A percentile compares a stretch with the other conserved stretches of the same genome.
Evolutionary conservation across 2,113 vertebrate genomes (phyloP).

Genomic region (Morone chrysops): DNA sequence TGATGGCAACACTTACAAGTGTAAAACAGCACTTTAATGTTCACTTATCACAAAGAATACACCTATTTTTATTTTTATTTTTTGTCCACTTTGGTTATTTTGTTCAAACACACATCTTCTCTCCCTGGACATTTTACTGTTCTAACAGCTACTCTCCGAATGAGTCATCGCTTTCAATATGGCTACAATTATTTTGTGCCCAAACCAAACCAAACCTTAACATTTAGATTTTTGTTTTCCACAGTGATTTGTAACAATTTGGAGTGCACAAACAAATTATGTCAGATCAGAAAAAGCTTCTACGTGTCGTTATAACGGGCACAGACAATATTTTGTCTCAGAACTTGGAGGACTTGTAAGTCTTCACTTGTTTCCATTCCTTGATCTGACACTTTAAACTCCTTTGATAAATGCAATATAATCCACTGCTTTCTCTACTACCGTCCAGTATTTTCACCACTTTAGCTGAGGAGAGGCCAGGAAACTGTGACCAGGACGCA

Average conservation of each 20-base stretch:
- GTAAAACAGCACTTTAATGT: constrained; percentile 1
- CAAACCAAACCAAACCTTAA: neutral
- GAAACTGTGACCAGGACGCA: neutral
- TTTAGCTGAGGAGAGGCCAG: too few species aligned
- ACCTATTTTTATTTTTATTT: neutral
- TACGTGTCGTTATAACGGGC: too few species aligned
- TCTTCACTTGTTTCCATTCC: too few species aligned
- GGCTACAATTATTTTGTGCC: neutral
- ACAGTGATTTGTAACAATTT: neutral
- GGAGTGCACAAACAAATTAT: neutral
- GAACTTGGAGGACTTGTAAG: too few species aligned
- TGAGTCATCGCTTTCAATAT: neutral
- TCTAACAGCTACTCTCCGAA: neutral
- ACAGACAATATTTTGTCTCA: too few species aligned
- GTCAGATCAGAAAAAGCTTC: neutral
- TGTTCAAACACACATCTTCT: neutral
- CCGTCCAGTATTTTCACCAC: too few species aligned
- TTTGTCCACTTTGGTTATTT: neutral
- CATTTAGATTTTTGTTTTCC: neutral
- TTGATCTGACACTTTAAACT: neutral
- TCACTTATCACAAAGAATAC: neutral
- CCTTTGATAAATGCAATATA: neutral
- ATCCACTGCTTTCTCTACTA: neutral
- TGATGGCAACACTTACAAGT: neutral
- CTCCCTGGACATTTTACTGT: neutral